phyloP scores from a whole-genome alignment of 2,888 invertebrate genomes.

The Trissolcus brochymenae region DNA sequence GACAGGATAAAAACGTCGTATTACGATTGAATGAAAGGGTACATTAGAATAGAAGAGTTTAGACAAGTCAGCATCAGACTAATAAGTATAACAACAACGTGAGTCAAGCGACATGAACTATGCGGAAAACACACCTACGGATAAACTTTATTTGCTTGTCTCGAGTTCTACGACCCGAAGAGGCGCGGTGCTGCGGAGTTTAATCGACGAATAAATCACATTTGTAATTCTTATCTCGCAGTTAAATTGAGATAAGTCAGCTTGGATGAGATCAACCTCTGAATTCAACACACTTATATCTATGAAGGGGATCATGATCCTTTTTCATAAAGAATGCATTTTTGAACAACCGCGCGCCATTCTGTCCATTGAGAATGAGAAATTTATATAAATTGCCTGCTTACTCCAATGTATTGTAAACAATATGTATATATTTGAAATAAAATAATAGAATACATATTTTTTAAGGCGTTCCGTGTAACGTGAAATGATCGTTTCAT shows the following conservation, averaged over 20 bases:
- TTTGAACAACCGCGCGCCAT: no score
- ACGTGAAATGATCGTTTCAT: no score
- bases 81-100: slow-evolving; percentile 2
- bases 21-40: background rate
- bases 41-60: background rate
- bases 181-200: slow-evolving; percentile 32
- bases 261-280: background rate
- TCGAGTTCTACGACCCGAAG: slow-evolving; percentile 42
- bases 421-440: no score
- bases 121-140: slow-evolving; percentile 52
- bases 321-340: no score
- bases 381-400: no score
- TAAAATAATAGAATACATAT: no score
- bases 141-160: slow-evolving; percentile 41
- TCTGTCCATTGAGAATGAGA: no score
- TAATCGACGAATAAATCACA: slow-evolving; percentile 43
- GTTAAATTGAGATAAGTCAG: slow-evolving; percentile 26
- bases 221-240: slow-evolving; percentile 28
- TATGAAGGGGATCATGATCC: no score
- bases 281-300: no score
- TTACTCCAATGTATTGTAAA: no score
- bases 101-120: slow-evolving; percentile 21
- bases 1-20: background rate
- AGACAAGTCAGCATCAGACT: background rate
- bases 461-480: no score